phyloP scores from a whole-genome alignment of 2,113 vertebrate genomes.

The Corynorhinus townsendii region DNA sequence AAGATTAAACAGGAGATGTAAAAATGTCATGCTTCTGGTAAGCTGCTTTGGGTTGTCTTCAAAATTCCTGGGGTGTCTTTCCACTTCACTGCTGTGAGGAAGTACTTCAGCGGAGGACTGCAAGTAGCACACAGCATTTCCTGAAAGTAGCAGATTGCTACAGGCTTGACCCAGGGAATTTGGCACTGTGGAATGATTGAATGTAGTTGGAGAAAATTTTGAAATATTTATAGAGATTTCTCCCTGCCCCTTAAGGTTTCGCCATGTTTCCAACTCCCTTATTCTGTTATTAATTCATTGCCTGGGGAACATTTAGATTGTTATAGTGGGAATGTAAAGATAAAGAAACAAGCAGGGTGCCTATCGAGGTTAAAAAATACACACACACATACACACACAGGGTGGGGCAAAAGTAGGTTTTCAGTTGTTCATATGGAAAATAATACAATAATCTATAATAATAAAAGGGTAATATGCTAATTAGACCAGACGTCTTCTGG shows the following conservation, averaged over 20 bases:
- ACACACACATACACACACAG: neutral
- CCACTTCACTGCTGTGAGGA: neutral
- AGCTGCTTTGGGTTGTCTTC: neutral
- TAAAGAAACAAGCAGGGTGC: neutral
- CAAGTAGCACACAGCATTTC: neutral
- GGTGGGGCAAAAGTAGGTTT: neutral
- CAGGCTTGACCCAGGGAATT: neutral
- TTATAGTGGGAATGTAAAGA: conserved; percentile 11
- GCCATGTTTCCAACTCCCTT: neutral
- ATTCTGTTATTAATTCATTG: conserved; percentile 27
- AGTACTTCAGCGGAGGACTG: neutral
- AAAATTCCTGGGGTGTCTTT: neutral
- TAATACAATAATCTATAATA: neutral
- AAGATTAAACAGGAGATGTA: conserved; percentile 20
- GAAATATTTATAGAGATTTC: conserved; percentile 23
- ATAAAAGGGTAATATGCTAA: too few species aligned
- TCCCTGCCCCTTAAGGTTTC: neutral
- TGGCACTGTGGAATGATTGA: conserved; percentile 21
- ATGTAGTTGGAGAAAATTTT: conserved; percentile 9
- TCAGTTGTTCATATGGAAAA: neutral
- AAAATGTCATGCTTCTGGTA: neutral
- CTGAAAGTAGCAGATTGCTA: neutral
- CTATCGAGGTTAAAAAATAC: neutral
- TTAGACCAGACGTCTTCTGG: too few species aligned
- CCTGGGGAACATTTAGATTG: conserved; percentile 23